phyloP scores from a whole-genome alignment of 2,888 invertebrate genomes.

The Phlogophora meticulosa region DNA sequence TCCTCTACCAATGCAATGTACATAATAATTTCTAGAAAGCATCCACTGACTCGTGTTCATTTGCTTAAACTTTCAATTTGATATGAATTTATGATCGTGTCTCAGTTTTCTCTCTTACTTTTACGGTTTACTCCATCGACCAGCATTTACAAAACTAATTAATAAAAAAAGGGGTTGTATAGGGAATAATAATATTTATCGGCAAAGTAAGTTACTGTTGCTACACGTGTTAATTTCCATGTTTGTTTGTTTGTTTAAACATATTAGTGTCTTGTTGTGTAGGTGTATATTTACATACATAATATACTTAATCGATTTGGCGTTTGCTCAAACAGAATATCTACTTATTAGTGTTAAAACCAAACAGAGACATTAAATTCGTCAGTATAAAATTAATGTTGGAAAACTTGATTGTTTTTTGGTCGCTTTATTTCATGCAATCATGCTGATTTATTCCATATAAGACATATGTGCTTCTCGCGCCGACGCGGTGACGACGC shows the following conservation, averaged over 20 bases:
- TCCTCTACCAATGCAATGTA: conserved; percentile 73
- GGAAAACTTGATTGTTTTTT: conserved; percentile 28
- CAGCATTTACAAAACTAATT: conserved; percentile 49
- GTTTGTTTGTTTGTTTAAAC: conserved; percentile 52
- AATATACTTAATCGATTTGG: conserved; percentile 47
- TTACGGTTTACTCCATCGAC: conserved; percentile 47
- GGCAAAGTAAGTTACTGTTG: conserved; percentile 31
- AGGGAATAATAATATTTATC: conserved; percentile 34
- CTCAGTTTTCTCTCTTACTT: conserved; percentile 76
- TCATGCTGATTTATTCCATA: conserved; percentile 23
- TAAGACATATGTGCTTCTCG: conserved; percentile 21
- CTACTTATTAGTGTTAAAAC: conserved; percentile 13
- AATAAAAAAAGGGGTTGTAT: conserved; percentile 43
- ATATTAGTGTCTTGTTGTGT: conserved; percentile 27
- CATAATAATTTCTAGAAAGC: conserved; percentile 88
- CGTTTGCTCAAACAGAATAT: conserved; percentile 37
- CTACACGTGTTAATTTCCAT: conserved; percentile 32
- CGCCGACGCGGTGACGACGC: no score
- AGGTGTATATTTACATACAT: conserved; percentile 39
- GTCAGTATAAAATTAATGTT: conserved; percentile 2
- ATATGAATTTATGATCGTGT: conserved; percentile 82
- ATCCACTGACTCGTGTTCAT: conserved; percentile 81
- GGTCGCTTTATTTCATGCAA: conserved; percentile 10
- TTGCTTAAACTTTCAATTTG: conserved; percentile 88
- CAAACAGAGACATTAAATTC: conserved; percentile 14